Percentiles rank a stretch among this genome's conserved stretches.
Evolutionary conservation across 1,140 invertebrate species (phyloP).

Genomic region (Lepidostoma basale): DNA sequence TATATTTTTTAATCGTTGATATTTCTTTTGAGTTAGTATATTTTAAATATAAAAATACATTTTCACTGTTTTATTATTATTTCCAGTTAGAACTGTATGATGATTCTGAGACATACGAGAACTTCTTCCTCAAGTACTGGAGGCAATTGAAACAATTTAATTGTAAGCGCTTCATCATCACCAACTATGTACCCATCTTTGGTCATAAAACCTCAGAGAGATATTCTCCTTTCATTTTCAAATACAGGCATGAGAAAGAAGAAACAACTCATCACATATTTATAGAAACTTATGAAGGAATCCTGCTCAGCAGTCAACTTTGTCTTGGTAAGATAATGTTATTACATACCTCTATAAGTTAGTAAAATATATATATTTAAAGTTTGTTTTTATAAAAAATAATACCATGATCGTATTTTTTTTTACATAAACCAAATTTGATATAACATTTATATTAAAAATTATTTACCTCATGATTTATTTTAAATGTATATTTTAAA

Average conservation of each 20-base stretch:
- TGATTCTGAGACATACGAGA: background rate
- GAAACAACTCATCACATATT: constrained; percentile 8
- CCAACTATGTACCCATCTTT: background rate
- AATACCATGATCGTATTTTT: background rate
- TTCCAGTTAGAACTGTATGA: constrained; percentile 5
- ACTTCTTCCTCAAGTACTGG: background rate
- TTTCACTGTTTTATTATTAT: background rate
- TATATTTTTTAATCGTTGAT: too few relatives aligned
- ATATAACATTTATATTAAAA: too few relatives aligned
- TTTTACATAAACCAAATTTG: too few relatives aligned
- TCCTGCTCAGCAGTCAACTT: background rate
- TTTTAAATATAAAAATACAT: too few relatives aligned
- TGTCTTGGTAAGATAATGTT: constrained; percentile 6
- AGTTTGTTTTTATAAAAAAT: background rate
- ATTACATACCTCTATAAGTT: too few relatives aligned
- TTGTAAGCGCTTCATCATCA: constrained; percentile 9
- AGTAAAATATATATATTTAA: background rate
- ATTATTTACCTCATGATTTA: too few relatives aligned
- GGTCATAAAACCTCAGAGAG: background rate
- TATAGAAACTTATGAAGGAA: constrained; percentile 8
- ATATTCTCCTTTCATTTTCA: background rate
- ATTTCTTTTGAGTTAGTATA: too few relatives aligned
- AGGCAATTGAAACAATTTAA: background rate
- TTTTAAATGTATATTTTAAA: too few relatives aligned
- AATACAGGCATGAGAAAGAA: constrained; percentile 4